phyloP scores from a whole-genome alignment of 2,113 vertebrate genomes.

The Pluvianellus socialis region DNA sequence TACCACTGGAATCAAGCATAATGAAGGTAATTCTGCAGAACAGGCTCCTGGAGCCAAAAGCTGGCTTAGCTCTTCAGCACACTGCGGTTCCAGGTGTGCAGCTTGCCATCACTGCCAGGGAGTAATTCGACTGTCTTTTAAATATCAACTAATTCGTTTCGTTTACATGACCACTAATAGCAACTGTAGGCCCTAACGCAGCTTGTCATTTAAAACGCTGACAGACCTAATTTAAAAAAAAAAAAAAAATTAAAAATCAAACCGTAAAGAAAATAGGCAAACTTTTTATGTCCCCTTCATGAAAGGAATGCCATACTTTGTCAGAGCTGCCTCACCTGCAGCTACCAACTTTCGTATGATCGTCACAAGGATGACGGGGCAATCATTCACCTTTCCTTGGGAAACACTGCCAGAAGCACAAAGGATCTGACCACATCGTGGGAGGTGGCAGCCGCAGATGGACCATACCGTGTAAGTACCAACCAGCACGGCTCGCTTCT shows the following conservation, averaged over 20 bases:
- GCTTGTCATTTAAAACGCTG: not conserved
- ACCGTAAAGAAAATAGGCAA: not conserved
- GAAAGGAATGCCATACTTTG: not conserved
- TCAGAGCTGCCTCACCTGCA: not conserved
- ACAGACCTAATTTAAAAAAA: not conserved
- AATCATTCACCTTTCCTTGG: not conserved
- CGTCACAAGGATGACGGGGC: rapidly evolving
- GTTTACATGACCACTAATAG: not conserved
- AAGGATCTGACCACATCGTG: rapidly evolving
- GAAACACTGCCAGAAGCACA: not conserved
- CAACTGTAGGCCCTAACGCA: not conserved
- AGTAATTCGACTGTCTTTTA: not conserved
- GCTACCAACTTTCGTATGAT: not conserved
- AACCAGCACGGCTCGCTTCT: rapidly evolving
- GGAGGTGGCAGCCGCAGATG: rapidly evolving
- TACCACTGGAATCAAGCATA: not conserved
- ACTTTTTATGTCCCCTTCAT: not conserved
- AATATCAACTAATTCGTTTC: not conserved
- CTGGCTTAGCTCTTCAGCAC: not conserved
- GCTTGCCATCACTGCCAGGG: not conserved
- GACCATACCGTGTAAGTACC: rapidly evolving
- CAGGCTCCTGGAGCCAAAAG: not conserved
- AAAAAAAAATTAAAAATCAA: not conserved
- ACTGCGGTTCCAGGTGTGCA: not conserved
- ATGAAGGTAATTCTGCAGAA: not conserved